A percentile compares a stretch with the other conserved stretches of the same genome.
Conservation (phyloP, 2,113 vertebrate genomes). For the Pelobates fuscus region DNA sequence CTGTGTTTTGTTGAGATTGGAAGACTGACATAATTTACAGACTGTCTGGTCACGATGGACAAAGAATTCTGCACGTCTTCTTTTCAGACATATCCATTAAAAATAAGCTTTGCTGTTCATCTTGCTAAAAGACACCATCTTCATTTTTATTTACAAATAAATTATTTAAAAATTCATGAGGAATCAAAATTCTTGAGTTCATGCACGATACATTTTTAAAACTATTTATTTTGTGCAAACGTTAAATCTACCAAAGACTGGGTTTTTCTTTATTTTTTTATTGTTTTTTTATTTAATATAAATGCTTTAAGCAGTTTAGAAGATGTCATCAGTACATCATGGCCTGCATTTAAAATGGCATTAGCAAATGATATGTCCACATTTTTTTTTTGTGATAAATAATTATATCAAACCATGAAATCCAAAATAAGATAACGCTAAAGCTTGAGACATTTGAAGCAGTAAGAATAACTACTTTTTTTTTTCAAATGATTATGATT, state of each 20-base stretch:
- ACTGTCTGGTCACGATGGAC: slow-evolving; percentile 72
- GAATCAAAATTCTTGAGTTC: slow-evolving; percentile 68
- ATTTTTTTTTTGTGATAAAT: background rate
- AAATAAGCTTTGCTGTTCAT: slow-evolving; percentile 48
- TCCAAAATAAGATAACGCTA: no score
- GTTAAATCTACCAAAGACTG: slow-evolving; percentile 54
- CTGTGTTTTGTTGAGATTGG: slow-evolving; percentile 87
- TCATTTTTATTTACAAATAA: slow-evolving; percentile 69
- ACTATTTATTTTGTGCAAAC: slow-evolving; percentile 76
- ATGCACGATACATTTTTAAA: slow-evolving; percentile 65
- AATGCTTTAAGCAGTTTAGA: background rate
- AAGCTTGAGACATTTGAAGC: background rate
- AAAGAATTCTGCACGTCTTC: slow-evolving; percentile 67
- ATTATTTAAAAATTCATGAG: slow-evolving; percentile 44
- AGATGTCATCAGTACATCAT: background rate
- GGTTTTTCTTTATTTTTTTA: background rate
- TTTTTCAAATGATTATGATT: no score
- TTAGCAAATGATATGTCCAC: background rate
- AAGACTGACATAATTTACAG: slow-evolving; percentile 78
- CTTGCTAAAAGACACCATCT: slow-evolving; percentile 60
- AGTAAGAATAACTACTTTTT: no score
- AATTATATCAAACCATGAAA: slow-evolving; percentile 4
- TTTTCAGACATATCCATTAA: slow-evolving; percentile 53
- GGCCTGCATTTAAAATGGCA: background rate
- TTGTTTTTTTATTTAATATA: background rate